Percentiles rank a stretch among this genome's conserved stretches.
phyloP scores from a whole-genome alignment of 2,113 vertebrate genomes.

The Elgaria multicarinata region DNA sequence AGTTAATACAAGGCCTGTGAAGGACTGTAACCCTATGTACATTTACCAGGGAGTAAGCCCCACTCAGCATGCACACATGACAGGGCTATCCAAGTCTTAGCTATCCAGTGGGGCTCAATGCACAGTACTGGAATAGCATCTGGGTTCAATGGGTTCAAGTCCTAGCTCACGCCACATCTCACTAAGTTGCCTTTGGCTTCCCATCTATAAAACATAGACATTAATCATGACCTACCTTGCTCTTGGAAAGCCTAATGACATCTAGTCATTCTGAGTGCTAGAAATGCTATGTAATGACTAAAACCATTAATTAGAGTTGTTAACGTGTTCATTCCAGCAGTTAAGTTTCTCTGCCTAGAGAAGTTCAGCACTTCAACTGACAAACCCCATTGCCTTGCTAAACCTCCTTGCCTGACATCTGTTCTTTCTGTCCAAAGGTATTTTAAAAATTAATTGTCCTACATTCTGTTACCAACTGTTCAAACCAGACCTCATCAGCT shows the following conservation, averaged over 20 bases:
- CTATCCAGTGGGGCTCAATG: not conserved
- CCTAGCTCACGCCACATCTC: not conserved
- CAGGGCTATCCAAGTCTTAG: not conserved
- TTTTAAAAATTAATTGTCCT: too few relatives aligned
- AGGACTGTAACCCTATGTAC: too few relatives aligned
- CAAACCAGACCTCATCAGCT: not conserved
- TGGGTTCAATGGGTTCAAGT: too few relatives aligned
- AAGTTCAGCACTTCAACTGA: not conserved
- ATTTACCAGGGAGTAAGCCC: too few relatives aligned
- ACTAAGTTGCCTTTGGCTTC: not conserved
- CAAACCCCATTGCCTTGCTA: not conserved
- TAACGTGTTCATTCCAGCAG: not conserved
- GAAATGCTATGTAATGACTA: too few relatives aligned
- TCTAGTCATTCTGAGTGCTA: not conserved
- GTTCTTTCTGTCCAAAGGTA: not conserved
- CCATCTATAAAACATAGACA: not conserved
- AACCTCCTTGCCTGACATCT: not conserved
- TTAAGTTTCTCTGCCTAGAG: not conserved
- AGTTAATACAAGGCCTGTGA: not conserved
- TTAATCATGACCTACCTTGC: not conserved
- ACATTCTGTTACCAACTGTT: too few relatives aligned
- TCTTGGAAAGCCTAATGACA: not conserved
- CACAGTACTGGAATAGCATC: not conserved
- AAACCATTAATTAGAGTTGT: not conserved
- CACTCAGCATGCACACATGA: too few relatives aligned